phyloP scores from a whole-genome alignment of 1,140 invertebrate species.

The Halyomorpha halys region DNA sequence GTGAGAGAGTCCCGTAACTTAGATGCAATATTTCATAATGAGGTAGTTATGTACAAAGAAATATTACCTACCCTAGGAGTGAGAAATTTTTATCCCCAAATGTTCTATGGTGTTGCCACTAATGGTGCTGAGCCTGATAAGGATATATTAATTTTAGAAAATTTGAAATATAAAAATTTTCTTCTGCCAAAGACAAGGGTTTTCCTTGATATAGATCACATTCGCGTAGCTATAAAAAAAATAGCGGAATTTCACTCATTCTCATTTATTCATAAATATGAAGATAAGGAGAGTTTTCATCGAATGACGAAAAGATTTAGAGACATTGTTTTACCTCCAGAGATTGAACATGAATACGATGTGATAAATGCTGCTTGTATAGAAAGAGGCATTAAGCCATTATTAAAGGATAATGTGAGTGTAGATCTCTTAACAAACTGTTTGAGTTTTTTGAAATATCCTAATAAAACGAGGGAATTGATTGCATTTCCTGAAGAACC shows the following conservation, averaged over 20 bases:
- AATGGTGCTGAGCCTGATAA: not conserved
- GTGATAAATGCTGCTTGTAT: not conserved
- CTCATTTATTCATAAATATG: not conserved
- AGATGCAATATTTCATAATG: not conserved
- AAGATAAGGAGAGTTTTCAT: not conserved
- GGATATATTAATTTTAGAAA: not conserved
- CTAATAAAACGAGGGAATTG: not conserved
- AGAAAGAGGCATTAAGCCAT: not conserved
- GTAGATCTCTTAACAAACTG: not conserved
- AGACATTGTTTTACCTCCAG: not conserved
- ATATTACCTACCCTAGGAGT: not conserved
- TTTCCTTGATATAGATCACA: not conserved
- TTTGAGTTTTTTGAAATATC: not conserved
- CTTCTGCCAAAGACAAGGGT: not conserved
- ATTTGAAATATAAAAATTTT: not conserved
- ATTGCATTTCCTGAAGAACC: not conserved
- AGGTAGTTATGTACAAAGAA: constrained; percentile 3
- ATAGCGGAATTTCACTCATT: not conserved
- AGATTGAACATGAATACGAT: not conserved
- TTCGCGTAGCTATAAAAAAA: not conserved
- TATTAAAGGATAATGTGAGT: not conserved
- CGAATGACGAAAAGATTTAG: not conserved
- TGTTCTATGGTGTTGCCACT: not conserved
- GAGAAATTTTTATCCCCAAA: not conserved
- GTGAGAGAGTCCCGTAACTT: not conserved